Percentiles rank a stretch among this genome's conserved stretches.
These are phyloP conservation scores for Eulemur macaco DNA, from an alignment of 2,113 vertebrate species.

Conservation along the genomic window DNA sequence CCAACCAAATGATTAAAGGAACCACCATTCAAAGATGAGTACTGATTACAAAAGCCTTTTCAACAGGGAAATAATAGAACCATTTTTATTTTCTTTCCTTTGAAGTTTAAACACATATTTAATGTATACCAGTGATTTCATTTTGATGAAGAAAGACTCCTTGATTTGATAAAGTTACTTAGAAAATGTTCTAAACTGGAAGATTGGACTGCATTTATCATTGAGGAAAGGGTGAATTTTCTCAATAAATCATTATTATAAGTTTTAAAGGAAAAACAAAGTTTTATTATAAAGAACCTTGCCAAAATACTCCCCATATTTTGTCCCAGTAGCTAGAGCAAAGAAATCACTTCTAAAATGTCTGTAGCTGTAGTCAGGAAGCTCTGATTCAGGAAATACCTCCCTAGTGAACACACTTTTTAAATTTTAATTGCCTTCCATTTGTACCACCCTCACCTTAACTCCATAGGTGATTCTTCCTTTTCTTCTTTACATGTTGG, in stretches of 20 bases:
- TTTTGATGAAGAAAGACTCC: slow-evolving; percentile 64
- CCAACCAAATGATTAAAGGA: slow-evolving; percentile 56
- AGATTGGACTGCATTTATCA: slow-evolving; percentile 45
- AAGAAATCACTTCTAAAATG: background rate
- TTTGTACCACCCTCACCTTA: background rate
- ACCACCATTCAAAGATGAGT: slow-evolving; percentile 31
- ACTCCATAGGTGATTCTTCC: background rate
- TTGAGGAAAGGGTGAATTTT: slow-evolving; percentile 57
- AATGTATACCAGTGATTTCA: slow-evolving; percentile 49
- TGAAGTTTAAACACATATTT: slow-evolving; percentile 16
- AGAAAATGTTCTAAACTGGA: slow-evolving; percentile 57
- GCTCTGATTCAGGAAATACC: background rate
- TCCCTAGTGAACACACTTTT: background rate
- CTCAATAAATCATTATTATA: slow-evolving; percentile 54
- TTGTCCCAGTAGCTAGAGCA: background rate
- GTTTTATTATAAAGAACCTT: slow-evolving; percentile 37
- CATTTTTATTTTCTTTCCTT: slow-evolving; percentile 58
- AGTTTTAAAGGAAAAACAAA: slow-evolving; percentile 61
- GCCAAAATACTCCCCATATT: slow-evolving; percentile 20
- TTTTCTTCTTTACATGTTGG: background rate
- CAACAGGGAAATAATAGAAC: slow-evolving; percentile 46
- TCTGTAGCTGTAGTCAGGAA: background rate
- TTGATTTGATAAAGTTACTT: slow-evolving; percentile 68
- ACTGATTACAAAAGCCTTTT: slow-evolving; percentile 56
- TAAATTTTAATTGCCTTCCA: background rate